Conservation (phyloP, 2,797 vertebrate genomes). For the Thripadectes ignobilis region DNA sequence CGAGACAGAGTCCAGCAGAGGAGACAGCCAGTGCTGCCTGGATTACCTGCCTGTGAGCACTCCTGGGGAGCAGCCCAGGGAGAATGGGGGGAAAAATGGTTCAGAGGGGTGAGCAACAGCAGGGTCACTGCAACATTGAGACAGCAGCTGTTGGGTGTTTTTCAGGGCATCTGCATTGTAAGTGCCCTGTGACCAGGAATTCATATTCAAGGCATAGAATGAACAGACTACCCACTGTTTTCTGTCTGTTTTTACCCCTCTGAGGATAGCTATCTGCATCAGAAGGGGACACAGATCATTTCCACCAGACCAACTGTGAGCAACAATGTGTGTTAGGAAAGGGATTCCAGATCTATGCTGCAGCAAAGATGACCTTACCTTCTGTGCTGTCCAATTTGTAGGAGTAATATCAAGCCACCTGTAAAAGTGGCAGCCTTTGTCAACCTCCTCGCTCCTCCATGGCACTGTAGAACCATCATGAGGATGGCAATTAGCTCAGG, state of each 20-base stretch:
- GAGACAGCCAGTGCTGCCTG: rapidly evolving
- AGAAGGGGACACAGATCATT: not conserved
- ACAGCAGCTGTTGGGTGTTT: rapidly evolving
- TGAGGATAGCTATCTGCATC: not conserved
- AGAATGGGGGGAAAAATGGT: rapidly evolving
- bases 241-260: not conserved
- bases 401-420: not conserved
- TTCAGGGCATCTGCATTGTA: not conserved
- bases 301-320: not conserved
- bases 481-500: not conserved
- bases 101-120: not conserved
- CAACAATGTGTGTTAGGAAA: not conserved
- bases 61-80: rapidly evolving
- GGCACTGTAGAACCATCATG: not conserved
- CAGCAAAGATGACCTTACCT: not conserved
- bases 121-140: rapidly evolving
- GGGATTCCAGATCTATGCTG: rapidly evolving
- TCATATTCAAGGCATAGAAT: not conserved
- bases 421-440: not conserved
- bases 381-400: not conserved
- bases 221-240: not conserved
- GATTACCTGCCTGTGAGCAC: not conserved
- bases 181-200: not conserved
- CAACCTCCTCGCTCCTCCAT: not conserved
- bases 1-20: rapidly evolving